These are phyloP conservation scores for Neomonachus schauinslandi DNA, from an alignment of 2,113 vertebrate genomes.

Conservation along the genomic window DNA sequence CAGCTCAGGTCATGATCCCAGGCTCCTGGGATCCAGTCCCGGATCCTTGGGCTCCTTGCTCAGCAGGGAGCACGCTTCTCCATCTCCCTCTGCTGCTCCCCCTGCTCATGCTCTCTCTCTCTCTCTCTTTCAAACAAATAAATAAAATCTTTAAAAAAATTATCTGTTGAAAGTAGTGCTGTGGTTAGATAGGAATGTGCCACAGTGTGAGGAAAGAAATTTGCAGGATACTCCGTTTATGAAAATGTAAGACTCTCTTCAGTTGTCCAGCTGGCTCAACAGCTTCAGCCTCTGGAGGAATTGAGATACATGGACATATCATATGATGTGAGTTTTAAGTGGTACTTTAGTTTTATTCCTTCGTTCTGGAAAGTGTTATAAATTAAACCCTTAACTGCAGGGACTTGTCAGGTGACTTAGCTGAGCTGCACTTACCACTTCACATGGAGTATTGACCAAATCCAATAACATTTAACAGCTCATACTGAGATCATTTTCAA, in stretches of 20 bases:
- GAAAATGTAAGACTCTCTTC: background rate
- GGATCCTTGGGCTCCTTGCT: background rate
- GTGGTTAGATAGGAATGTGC: background rate
- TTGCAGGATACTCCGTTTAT: background rate
- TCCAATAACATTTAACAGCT: constrained; percentile 65
- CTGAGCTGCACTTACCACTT: constrained; percentile 37
- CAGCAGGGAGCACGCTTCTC: background rate
- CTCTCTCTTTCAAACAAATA: background rate
- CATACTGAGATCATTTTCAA: constrained; percentile 67
- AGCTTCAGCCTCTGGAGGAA: background rate
- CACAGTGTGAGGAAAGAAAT: background rate
- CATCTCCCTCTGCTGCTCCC: background rate
- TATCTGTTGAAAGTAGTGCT: background rate
- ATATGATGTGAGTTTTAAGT: constrained; percentile 28
- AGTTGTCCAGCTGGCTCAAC: background rate
- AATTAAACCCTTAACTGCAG: constrained; percentile 51
- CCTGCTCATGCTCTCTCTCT: background rate
- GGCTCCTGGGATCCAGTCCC: background rate
- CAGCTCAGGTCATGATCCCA: background rate
- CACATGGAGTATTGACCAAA: constrained; percentile 68
- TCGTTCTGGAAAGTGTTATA: constrained; percentile 53
- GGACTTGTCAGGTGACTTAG: background rate
- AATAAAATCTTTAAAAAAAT: background rate
- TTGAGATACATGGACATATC: background rate
- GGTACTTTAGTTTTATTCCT: constrained; percentile 38